A percentile compares a stretch with the other conserved stretches of the same genome.
phyloP scores from a whole-genome alignment of 2,888 invertebrate species.

The Tryphoninae sp. region DNA sequence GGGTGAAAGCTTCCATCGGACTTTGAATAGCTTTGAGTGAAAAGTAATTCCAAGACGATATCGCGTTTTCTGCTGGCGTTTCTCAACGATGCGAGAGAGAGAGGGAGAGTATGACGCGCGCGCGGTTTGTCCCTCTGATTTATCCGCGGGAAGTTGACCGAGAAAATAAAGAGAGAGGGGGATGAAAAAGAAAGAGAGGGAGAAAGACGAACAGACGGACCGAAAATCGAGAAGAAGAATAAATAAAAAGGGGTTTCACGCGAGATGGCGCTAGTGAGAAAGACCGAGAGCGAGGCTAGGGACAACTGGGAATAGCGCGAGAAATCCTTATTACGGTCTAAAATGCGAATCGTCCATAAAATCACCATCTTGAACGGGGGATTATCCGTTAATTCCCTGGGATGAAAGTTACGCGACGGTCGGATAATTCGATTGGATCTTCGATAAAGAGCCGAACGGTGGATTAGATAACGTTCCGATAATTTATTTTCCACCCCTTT shows the following conservation, averaged over 20 bases:
- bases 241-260: constrained; percentile 42
- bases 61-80: constrained; percentile 63
- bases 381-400: constrained; percentile 57
- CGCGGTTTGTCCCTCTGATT: constrained; percentile 49
- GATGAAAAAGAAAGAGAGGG: constrained; percentile 30
- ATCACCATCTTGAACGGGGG: constrained; percentile 57
- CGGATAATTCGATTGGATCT: constrained; percentile 55
- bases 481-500: constrained; percentile 5
- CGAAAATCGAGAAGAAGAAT: constrained; percentile 39
- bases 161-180: constrained; percentile 37
- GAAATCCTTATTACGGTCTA: constrained; percentile 61
- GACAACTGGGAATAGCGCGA: constrained; percentile 46
- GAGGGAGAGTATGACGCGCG: neutral
- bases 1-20: constrained; percentile 35
- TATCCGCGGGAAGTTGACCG: constrained; percentile 56
- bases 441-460: constrained; percentile 33
- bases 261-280: constrained; percentile 14
- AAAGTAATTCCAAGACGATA: constrained; percentile 66
- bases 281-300: neutral
- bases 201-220: constrained; percentile 19
- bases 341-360: constrained; percentile 54
- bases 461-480: constrained; percentile 42
- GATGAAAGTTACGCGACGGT: constrained; percentile 44
- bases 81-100: constrained; percentile 8
- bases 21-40: constrained; percentile 53